Evolutionary conservation across 2,113 vertebrate genomes (phyloP).

Genomic region (Glareola pratincola): DNA sequence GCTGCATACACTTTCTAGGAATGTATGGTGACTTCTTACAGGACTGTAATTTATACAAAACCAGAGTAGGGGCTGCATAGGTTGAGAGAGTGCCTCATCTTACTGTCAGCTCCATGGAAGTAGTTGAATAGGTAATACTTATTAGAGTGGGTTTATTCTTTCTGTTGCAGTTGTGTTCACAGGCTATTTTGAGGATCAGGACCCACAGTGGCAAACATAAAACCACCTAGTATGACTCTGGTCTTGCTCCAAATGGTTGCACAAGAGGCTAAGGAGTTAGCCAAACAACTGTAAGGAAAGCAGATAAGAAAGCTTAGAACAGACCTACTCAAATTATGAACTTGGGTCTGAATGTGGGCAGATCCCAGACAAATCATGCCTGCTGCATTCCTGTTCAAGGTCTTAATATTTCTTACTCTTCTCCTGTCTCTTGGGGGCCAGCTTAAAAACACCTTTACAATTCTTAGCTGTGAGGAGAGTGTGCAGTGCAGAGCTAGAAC

Average conservation of each 20-base stretch:
- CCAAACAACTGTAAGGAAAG: neutral
- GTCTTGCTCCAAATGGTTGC: neutral
- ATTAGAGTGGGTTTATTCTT: neutral
- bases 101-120: neutral
- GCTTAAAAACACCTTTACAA: neutral
- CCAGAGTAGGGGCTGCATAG: neutral
- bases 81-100: neutral
- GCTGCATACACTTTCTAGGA: neutral
- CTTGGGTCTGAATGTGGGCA: neutral
- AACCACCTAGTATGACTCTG: neutral
- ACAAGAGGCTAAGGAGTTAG: neutral
- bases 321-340: neutral
- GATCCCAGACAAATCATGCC: neutral
- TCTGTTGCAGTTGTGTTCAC: neutral
- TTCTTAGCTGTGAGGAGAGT: neutral
- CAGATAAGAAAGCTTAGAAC: neutral
- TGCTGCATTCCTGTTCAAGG: neutral
- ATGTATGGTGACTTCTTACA: neutral
- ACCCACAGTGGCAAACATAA: neutral
- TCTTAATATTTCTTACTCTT: neutral
- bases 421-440: neutral
- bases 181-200: neutral
- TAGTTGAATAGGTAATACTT: neutral
- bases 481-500: neutral
- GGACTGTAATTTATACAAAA: neutral